Percentiles rank a stretch among this genome's conserved stretches.
Evolutionary conservation across 2,888 invertebrate species (phyloP).

Genomic region (Tuta absoluta): DNA sequence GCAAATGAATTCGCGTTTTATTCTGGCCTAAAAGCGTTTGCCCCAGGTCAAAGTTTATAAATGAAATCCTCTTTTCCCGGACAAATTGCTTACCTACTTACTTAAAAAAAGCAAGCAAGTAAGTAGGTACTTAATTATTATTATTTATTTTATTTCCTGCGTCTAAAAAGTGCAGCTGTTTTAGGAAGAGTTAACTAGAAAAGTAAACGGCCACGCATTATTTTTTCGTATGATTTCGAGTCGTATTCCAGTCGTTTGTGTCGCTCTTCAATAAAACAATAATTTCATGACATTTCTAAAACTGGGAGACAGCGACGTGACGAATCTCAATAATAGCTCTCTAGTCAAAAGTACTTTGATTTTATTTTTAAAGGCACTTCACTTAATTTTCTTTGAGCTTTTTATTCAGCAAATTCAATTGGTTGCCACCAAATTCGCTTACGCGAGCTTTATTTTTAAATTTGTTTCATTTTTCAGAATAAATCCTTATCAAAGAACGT

Average conservation of each 20-base stretch:
- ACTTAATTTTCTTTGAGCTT: conserved; percentile 21
- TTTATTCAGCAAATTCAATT: conserved; percentile 13
- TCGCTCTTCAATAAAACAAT: conserved; percentile 20
- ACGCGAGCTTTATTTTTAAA: conserved; percentile 2
- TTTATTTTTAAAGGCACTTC: conserved; percentile 21
- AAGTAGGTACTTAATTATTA: too few species aligned
- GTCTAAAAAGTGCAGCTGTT: too few species aligned
- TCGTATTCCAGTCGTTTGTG: background rate
- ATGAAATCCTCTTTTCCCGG: background rate
- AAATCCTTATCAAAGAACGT: conserved; percentile 21
- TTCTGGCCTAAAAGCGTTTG: conserved; percentile 1
- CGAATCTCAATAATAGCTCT: conserved; percentile 22
- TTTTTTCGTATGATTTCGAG: conserved; percentile 8
- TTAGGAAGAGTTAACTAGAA: too few species aligned
- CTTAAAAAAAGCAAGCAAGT: too few species aligned
- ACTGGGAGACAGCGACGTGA: conserved; percentile 17
- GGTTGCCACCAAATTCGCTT: conserved; percentile 13
- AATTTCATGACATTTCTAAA: conserved; percentile 20
- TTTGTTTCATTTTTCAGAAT: conserved; percentile 2
- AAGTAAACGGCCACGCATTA: background rate
- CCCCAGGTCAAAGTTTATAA: background rate
- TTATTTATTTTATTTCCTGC: too few species aligned
- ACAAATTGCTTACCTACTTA: too few species aligned
- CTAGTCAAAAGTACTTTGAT: conserved; percentile 6
- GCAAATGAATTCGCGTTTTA: conserved; percentile 10